Evolutionary conservation across 1,140 invertebrate genomes (phyloP).

Genomic region (Drosophila subobscura): DNA sequence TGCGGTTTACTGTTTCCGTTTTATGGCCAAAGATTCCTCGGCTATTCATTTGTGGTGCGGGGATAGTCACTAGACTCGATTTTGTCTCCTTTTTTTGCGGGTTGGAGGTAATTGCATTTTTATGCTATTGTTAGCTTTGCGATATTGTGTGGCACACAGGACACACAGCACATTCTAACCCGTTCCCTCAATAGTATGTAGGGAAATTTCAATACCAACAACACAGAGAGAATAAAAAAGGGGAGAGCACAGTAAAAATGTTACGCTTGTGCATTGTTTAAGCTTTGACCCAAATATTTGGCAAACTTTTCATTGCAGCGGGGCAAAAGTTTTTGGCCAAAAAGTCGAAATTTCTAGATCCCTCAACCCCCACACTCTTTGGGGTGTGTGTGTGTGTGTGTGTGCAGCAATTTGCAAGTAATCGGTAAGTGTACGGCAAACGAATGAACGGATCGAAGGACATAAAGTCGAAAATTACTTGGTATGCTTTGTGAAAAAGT

Average conservation of each 20-base stretch:
- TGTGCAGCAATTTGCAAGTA: slow-evolving; percentile 43
- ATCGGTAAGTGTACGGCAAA: slow-evolving; percentile 29
- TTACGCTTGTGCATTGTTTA: slow-evolving; percentile 63
- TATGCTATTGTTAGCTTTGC: slow-evolving; percentile 61
- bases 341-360: slow-evolving; percentile 11
- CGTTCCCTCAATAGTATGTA: slow-evolving; percentile 21
- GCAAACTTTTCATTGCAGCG: slow-evolving; percentile 46
- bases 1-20: slow-evolving; percentile 65
- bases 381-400: not conserved
- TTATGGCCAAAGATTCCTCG: slow-evolving; percentile 44
- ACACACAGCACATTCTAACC: not conserved
- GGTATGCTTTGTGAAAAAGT: not conserved
- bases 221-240: not conserved
- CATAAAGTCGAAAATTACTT: slow-evolving; percentile 2
- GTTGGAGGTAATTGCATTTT: slow-evolving; percentile 73
- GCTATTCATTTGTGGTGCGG: slow-evolving; percentile 56
- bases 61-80: slow-evolving; percentile 1
- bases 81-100: not conserved
- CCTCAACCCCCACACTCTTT: slow-evolving; percentile 5
- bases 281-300: slow-evolving; percentile 70
- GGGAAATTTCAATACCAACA: slow-evolving; percentile 37
- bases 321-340: slow-evolving; percentile 28
- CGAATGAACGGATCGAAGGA: slow-evolving; percentile 20
- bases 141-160: slow-evolving; percentile 14
- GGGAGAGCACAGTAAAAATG: slow-evolving; percentile 34